phyloP scores from a whole-genome alignment of 2,113 vertebrate species.

The Heteronetta atricapilla region DNA sequence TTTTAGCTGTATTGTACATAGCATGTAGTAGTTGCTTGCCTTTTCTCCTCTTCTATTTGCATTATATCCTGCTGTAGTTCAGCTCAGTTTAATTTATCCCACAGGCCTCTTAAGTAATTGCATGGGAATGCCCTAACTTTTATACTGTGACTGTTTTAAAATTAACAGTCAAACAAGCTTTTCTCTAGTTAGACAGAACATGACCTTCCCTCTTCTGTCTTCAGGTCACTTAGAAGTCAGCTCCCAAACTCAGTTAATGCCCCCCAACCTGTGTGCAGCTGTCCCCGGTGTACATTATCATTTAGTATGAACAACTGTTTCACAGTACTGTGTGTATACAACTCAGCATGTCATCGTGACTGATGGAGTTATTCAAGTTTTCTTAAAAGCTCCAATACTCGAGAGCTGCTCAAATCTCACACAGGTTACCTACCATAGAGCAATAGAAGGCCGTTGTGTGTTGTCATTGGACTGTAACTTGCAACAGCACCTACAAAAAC shows the following conservation, averaged over 20 bases:
- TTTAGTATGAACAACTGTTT: background rate
- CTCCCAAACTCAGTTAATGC: background rate
- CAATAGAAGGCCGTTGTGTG: background rate
- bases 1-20: background rate
- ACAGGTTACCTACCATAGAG: background rate
- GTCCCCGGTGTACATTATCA: rapidly evolving
- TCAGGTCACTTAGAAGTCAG: background rate
- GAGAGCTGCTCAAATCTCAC: background rate
- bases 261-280: background rate
- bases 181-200: background rate
- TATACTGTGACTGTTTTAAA: background rate
- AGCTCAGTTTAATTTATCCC: background rate
- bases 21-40: background rate
- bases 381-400: background rate
- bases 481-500: background rate
- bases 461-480: background rate
- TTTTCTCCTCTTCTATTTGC: background rate
- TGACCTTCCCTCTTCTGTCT: background rate
- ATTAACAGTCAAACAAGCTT: background rate
- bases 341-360: background rate
- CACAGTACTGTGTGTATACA: background rate
- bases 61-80: background rate
- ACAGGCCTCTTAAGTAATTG: background rate
- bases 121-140: background rate
- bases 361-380: background rate